A percentile compares a stretch with the other conserved stretches of the same genome.
Evolutionary conservation across 2,113 vertebrate genomes (phyloP).

Genomic region (Ondatra zibethicus): DNA sequence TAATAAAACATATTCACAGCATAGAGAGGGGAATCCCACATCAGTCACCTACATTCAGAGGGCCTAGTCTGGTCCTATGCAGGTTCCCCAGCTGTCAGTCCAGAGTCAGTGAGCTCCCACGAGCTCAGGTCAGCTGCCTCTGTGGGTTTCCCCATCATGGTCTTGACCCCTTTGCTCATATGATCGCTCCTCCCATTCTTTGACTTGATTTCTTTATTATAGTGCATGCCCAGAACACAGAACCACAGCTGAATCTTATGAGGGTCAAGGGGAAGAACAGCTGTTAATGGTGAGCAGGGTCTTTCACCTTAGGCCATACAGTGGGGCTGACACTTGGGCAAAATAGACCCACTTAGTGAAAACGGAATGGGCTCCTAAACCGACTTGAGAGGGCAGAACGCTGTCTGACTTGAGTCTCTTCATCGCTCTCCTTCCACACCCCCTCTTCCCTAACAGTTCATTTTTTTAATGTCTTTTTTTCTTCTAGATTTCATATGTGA

Average conservation of each 20-base stretch:
- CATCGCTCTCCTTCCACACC: fast-evolving
- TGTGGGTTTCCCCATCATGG: too few species aligned
- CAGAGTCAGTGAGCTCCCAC: too few species aligned
- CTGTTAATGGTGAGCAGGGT: not conserved
- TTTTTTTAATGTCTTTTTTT: not conserved
- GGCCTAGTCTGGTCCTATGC: too few species aligned
- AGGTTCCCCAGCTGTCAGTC: too few species aligned
- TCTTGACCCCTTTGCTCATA: too few species aligned
- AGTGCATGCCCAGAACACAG: not conserved
- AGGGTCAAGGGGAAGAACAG: not conserved
- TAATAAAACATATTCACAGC: too few species aligned
- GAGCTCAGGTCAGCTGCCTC: too few species aligned
- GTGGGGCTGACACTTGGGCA: not conserved
- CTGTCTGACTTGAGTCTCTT: not conserved
- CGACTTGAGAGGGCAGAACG: not conserved
- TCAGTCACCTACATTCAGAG: too few species aligned
- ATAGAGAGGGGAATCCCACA: too few species aligned
- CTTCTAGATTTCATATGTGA: not conserved
- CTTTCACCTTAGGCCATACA: not conserved
- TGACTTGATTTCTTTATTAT: not conserved
- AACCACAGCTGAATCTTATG: not conserved
- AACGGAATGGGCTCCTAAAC: too few species aligned
- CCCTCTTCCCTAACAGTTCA: not conserved
- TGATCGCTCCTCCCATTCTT: too few species aligned
- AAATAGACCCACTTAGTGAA: not conserved